Base-by-base conservation (phyloP, 2,113 vertebrate genomes). In the Callopanchax toddi region DNA sequence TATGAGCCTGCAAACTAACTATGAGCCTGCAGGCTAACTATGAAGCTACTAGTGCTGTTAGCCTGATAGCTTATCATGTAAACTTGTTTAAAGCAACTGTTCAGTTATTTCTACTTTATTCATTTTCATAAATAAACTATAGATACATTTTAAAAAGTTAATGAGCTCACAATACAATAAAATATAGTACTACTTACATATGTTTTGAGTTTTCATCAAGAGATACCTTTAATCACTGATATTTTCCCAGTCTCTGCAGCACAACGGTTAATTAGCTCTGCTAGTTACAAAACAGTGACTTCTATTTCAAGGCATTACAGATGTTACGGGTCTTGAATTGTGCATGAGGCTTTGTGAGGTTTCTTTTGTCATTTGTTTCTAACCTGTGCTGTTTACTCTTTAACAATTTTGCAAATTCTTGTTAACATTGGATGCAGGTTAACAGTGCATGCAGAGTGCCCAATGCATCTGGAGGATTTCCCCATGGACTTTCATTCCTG, bases 401-500 rank as follows among this genome's bases (percentile, higher is more conserved):
- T 54, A 72, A 80, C 71, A 61, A 62, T 86, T 32, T 85, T 83
- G 73, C 64, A 57, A 81, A 76, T 68, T 81, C 43, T 82, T 48
- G 40, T 81, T 81, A 51, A 74, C 92, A 79, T 85, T 73, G 74
- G 66, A 71, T 74, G 71, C 87, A 99, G 97, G 93, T 96, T 99
- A 87, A 99, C 97, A 58, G 97, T 99, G 68, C 97, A 99, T 89
- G 97, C 97, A 57, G 97, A 99, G 92, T 99, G 97, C 85, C 97
- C 97, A 54, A 99, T 99, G 97, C 97, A 99, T 86, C 93, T 99
- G 86, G 97, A 99, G 84, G 97, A 98, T 86, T 99, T 99, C 84
- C 97, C 97, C 63, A 99, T 99, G 97, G 97, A 99, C 91, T 97
- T 95, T 67, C 97, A 99, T 85, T 97, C 97, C 5, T 99, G 97